These are phyloP conservation scores for Malurus alboscapulatus DNA, from an alignment of 2,113 vertebrate genomes.

Conservation along the genomic window DNA sequence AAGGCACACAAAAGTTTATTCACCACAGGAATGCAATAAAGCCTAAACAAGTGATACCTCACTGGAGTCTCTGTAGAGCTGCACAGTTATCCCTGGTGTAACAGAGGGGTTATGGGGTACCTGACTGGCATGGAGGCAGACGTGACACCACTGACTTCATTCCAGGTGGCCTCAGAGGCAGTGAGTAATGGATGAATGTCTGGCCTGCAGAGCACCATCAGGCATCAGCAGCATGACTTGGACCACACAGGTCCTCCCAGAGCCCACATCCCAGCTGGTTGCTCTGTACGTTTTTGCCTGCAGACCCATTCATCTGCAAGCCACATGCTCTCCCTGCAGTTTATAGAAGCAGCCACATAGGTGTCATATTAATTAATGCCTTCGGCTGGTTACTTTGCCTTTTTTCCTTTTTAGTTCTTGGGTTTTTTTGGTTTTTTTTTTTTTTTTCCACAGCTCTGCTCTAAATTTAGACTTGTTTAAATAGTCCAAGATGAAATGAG, in stretches of 20 bases:
- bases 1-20: neutral
- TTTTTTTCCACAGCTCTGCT: neutral
- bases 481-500: neutral
- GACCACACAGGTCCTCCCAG: neutral
- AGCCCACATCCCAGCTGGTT: rapidly evolving
- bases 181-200: neutral
- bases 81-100: neutral
- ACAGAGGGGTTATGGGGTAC: neutral
- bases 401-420: neutral
- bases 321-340: neutral
- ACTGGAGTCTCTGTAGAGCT: neutral
- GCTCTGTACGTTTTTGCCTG: neutral
- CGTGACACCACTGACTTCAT: neutral
- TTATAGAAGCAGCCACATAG: neutral
- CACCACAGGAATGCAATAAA: neutral
- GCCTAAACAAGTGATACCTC: neutral
- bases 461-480: conserved; percentile 57
- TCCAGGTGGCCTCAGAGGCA: neutral
- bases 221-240: neutral
- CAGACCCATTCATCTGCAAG: neutral
- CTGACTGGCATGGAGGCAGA: rapidly evolving
- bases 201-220: neutral
- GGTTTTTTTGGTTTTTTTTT: neutral
- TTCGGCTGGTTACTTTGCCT: neutral
- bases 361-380: conserved; percentile 35